These are phyloP conservation scores for Macrophya alboannulata DNA, from an alignment of 2,888 invertebrate species.

Conservation along the genomic window DNA sequence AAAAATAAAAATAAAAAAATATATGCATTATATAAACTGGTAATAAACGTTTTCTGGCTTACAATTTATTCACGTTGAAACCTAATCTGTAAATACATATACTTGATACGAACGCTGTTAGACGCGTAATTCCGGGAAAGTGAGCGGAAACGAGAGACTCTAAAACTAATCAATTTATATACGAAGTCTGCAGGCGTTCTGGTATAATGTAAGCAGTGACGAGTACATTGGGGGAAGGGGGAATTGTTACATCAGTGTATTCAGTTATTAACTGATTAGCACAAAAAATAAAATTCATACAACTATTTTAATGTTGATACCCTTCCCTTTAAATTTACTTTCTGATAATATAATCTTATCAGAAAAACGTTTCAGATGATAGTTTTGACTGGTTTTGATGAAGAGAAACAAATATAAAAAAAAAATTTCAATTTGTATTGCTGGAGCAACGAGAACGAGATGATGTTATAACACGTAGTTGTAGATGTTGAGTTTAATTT, in stretches of 20 bases:
- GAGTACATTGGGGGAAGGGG: not conserved
- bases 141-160: not conserved
- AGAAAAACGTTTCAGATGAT: not conserved
- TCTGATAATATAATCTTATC: not conserved
- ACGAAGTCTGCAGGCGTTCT: not conserved
- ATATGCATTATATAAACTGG: not conserved
- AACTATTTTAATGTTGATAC: not conserved
- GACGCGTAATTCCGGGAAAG: not conserved
- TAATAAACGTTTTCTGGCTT: not conserved
- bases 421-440: not conserved
- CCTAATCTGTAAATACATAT: not conserved
- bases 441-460: not conserved
- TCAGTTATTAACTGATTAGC: not conserved
- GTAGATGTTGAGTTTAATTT: not conserved
- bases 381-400: not conserved
- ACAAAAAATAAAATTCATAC: not conserved
- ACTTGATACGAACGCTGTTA: not conserved
- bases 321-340: not conserved
- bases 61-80: not conserved
- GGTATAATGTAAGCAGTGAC: not conserved
- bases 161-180: conserved; percentile 31
- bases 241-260: not conserved
- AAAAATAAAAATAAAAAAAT: not conserved
- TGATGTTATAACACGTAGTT: not conserved
- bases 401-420: not conserved